Evolutionary conservation across 2,888 invertebrate species (phyloP).

Genomic region (Apamea epomidion): DNA sequence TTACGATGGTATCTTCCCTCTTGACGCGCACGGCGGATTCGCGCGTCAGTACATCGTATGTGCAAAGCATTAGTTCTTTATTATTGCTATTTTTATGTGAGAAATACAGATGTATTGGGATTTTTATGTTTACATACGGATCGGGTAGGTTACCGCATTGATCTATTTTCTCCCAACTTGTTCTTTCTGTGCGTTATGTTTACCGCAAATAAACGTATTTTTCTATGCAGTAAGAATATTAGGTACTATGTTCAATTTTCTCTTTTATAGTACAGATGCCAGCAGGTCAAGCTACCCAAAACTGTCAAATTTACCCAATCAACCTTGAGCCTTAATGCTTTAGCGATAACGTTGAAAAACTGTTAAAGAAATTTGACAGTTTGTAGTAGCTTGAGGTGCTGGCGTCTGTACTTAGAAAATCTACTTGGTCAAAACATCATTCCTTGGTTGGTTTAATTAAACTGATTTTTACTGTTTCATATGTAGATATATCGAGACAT

Average conservation of each 20-base stretch:
- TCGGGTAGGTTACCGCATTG: not conserved
- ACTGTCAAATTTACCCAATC: too few species aligned
- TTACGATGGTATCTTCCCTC: slow-evolving; percentile 44
- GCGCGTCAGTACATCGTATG: slow-evolving; percentile 54
- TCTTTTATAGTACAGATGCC: not conserved
- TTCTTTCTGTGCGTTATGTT: not conserved
- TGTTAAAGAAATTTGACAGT: too few species aligned
- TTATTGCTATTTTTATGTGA: slow-evolving; percentile 46
- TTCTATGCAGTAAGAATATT: not conserved
- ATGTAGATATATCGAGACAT: not conserved
- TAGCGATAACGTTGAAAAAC: too few species aligned
- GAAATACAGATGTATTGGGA: slow-evolving; percentile 37
- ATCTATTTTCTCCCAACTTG: not conserved
- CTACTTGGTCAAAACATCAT: not conserved
- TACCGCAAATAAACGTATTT: not conserved
- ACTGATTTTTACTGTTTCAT: not conserved
- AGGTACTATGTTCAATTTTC: not conserved
- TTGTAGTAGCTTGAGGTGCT: too few species aligned
- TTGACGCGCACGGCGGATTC: slow-evolving; percentile 34
- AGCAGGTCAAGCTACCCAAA: too few species aligned
- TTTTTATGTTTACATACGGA: not conserved
- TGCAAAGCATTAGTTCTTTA: slow-evolving; percentile 30
- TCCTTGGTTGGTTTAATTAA: not conserved
- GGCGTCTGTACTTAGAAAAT: not conserved
- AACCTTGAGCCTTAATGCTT: too few species aligned